Percentiles rank a stretch among this genome's conserved stretches.
Evolutionary conservation across 2,888 invertebrate genomes (phyloP).

Genomic region (Phytoseiulus persimilis): DNA sequence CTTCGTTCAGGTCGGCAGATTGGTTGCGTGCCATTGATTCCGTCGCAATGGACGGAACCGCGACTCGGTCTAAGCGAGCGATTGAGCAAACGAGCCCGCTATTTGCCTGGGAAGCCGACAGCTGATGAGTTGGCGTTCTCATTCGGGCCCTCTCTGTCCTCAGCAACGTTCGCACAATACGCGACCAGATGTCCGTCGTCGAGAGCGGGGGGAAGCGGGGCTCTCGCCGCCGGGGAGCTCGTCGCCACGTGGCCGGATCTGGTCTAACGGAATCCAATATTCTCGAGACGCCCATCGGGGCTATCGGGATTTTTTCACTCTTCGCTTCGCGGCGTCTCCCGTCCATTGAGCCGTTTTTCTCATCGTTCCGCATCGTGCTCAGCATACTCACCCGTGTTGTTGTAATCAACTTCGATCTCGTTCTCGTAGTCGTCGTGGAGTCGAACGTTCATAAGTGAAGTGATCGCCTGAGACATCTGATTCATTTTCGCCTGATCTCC

Average conservation of each 20-base stretch:
- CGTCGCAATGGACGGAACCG: neutral
- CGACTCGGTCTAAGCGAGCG: neutral
- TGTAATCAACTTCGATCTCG: conserved; percentile 43
- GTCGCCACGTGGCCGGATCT: neutral
- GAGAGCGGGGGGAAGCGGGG: too few species aligned
- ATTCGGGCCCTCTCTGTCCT: neutral
- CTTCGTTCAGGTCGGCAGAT: neutral
- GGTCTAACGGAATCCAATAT: neutral
- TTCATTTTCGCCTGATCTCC: conserved; percentile 47
- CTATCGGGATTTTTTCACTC: neutral
- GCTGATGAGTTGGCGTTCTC: neutral
- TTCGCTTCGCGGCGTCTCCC: neutral
- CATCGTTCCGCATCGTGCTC: too few species aligned
- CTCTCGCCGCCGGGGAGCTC: neutral
- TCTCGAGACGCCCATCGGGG: neutral
- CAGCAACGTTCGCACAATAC: neutral
- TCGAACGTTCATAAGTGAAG: conserved; percentile 46
- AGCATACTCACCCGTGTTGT: conserved; percentile 43
- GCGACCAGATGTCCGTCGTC: neutral
- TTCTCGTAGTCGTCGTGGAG: conserved; percentile 41
- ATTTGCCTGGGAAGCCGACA: neutral
- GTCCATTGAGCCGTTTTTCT: neutral
- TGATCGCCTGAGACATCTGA: conserved; percentile 46
- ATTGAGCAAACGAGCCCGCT: neutral
- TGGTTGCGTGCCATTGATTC: too few species aligned